Base-by-base conservation (phyloP, 2,888 invertebrate genomes). In the Eupelmus urozonus region DNA sequence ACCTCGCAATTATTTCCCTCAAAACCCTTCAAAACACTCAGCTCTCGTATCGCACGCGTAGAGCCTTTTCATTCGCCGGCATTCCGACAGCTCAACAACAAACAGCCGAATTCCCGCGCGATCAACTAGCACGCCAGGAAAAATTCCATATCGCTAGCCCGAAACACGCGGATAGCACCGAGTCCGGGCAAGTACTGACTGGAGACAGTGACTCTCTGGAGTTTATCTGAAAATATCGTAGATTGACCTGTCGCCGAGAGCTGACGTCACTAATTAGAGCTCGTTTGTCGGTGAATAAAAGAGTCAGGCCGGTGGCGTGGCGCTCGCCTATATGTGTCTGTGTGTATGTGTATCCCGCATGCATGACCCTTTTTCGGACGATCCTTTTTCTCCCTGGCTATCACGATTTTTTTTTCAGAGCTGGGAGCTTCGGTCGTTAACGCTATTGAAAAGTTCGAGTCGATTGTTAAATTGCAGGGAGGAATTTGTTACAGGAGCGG, bases 211-310 rank as follows among this genome's bases (percentile, higher is more conserved):
- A 77, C 85, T 85, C 85, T 85, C 83, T 81, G 81, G 82, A 83
- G 84, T 84, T 87, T 85, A 82, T 87, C 87, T 88, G 85, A 85
- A 86, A 88, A 87, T 87, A 85, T 86, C 84, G 85, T 85, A 83
- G 86, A 88, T 88, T 88, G 89, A 89, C 88, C 87, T 85, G 86
- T 81, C 87, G 87, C 87, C 88, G 85, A 53, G 78, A n/a, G 84
- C 80, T 89, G 89, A 89, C 88, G 89, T 89, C 88, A 89, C 87
- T 88, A 87, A 89, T 89, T 88, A 88, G 85, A 86, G 83, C 85
- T 87, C 85, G 82, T 87, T 88, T 74, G 70, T 76, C 65, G 77
- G 70, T 62, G 69, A 51, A 49, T 45, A 45, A 76, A 66, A 57
- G 69, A 76, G 51, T 60, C 13, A 16, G 66, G 20, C 40, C 40